Base-by-base conservation (phyloP, 2,888 invertebrate genomes). In the Cheiracanthium punctorium region DNA sequence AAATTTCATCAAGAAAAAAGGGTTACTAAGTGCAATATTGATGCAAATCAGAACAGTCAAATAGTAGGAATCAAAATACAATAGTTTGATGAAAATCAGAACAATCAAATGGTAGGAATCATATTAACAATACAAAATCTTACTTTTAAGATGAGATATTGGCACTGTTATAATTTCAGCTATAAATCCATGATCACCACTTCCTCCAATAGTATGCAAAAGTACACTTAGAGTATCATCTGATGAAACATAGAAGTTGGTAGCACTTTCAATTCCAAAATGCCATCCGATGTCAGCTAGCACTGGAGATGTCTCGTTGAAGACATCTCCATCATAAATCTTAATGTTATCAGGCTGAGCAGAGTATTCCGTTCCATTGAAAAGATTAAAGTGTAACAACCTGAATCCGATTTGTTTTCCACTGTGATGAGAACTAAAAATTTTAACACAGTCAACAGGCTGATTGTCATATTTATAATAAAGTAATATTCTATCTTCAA, bases 381-480 rank as follows among this genome's bases (percentile, higher is more conserved):
- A 97, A n/a, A 98, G 92, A 92, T 97, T 97, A 89, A 96, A 96
- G 90, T 98, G 98, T 30, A 98, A 92, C 69, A 98, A 93, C 87
- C 98, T 93, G 90, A 98, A 96, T 10, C 97, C 98, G 90, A 98
- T 94, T 17, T 95, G 96, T 91, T 98, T 98, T 0, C 96, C 95
- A 88, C 95, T 94, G 90, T 95, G 96, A 86, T 95, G 94, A 88
- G 97, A 96, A 80, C 95, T 95, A 91, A 99, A 98, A 89, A 98
- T 97, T 92, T 99, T 99, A 0, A 99, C 96, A 91, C 99, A 99
- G 91, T 98, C 99, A 0, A 98, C 96, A 0, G 98, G 97, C 91
- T 95, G 95, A 90, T 98, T 98, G 90, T 98, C 97, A 90, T 99
- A 99, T 91, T 98, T 99, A 92, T 98, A 98, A 91, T 98, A 99